Base-by-base conservation (phyloP, 1,140 invertebrate genomes). In the Vollenhovia emeryi region DNA sequence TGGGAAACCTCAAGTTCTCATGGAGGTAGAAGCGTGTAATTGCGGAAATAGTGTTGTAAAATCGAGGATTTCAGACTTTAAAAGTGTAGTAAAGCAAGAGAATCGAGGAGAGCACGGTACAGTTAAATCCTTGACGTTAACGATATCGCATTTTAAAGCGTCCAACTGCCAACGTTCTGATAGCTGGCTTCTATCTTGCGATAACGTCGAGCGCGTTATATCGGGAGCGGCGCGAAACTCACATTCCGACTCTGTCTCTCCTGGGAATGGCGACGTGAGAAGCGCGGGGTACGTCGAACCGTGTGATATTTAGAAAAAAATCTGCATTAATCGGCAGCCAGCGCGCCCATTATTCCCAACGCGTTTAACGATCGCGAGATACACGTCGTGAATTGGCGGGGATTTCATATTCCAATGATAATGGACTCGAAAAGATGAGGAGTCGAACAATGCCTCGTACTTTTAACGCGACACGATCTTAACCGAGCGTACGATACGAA, bases 391-490 rank as follows among this genome's bases (percentile, higher is more conserved):
- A 36, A 40, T 55, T 36, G 78, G 21, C 21, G 48, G 13, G 27
- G n/a, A 40, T 30, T 80, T 71, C n/a, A 62, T n/a, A 21, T 64
- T 24, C 40, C 59, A 13, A 33, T 40, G 55, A 79, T 68, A 68
- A 79, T 79, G 76, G 62, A 59, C 59, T 82, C 66, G 21, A n/a
- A 4, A 40, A 18, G 27, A 69, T 24, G 24, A 24, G n/a, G 57
- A 33, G 8, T 57, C 11, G 50, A 52, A 71, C 66, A 45, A 73
- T 73, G n/a, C 18, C n/a, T 43, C 9, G 50, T 57, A 73, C 66
- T 82, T 45, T 82, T 82, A 71, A 82, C 76, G 60, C 30, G 76
- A 79, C 76, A 82, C 24, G 50, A 57, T 82, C 71, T 82, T 73
- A 82, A 73, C 40, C 27, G n/a, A 40, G 27, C 40, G 50, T 45